Base-by-base conservation (phyloP, 2,113 vertebrate species). In the Takifugu flavidus region DNA sequence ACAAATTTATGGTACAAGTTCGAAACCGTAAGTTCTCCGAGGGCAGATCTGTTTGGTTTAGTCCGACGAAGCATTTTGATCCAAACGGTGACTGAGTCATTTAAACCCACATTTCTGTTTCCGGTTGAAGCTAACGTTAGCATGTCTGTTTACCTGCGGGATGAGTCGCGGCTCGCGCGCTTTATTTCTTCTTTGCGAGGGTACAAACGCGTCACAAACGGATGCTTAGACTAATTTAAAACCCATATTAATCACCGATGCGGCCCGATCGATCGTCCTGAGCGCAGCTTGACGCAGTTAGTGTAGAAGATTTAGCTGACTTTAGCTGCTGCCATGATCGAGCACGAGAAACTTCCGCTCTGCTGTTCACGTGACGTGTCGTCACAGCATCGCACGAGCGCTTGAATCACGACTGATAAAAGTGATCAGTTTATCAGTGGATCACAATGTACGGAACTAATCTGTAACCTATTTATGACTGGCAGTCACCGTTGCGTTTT, bases 101-200 rank as follows among this genome's bases (percentile, higher is more conserved):
- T n/a, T 4, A 13, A 46, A 3, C 4, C 45, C 45, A 46, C 45
- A 1, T 14, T n/a, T n/a, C 12, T 13, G 45, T 7, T 20, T 0
- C 28, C 12, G 13, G 12, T 12, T 6, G 1, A 26, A 0, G 55
- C 28, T 5, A 27, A 1, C 44, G 2, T 26, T 25, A 44, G 28
- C 45, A 3, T 31, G 62, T 14, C 42, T 82, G 78, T 82, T 86
- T 86, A 86, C 84, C 84, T 83, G 4, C 5, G 57, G 39, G 74
- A 66, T 78, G 84, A 80, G 51, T 82, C 79, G 65, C 34, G 67
- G 65, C 15, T 27, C 13, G 61, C 34, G 54, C 63, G 59, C 55
- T 58, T 55, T 25, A 44, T 49, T 51, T 52, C 62, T 50, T 20
- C n/a, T 6, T 3, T 14, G 20, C 25, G n/a, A 44, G 2, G 49